These are phyloP conservation scores for Diceros bicornis DNA, from an alignment of 2,797 vertebrate species.

Conservation along the genomic window DNA sequence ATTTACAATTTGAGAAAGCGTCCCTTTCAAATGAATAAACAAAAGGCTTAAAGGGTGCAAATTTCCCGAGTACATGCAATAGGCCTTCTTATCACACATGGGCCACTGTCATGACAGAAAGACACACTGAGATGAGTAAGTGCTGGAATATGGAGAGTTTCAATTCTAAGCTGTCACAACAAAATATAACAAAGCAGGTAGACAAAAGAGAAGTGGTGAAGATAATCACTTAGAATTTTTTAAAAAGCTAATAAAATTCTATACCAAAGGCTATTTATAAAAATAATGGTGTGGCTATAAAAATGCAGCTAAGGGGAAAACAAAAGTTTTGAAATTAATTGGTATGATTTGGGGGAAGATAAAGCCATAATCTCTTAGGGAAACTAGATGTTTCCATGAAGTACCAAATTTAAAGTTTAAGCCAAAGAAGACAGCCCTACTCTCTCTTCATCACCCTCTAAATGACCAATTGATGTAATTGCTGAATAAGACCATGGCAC, in stretches of 20 bases:
- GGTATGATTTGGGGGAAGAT: neutral
- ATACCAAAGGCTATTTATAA: neutral
- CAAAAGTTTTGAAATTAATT: neutral
- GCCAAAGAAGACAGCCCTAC: conserved; percentile 1
- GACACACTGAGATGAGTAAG: neutral
- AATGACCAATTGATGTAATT: neutral
- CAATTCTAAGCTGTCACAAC: neutral
- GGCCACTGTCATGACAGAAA: neutral
- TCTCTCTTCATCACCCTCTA: neutral
- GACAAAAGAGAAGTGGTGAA: neutral
- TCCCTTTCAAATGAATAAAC: neutral
- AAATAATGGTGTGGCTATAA: neutral
- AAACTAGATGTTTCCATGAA: conserved; percentile 3
- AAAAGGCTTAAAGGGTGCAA: neutral
- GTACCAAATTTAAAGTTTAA: conserved; percentile 54
- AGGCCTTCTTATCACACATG: neutral
- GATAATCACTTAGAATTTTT: neutral
- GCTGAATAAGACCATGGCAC: neutral
- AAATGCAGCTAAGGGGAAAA: neutral
- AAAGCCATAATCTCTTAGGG: neutral
- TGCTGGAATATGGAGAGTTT: neutral
- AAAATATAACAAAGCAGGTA: neutral
- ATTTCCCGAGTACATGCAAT: neutral
- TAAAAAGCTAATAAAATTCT: neutral
- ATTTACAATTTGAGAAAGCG: neutral